A percentile compares a stretch with the other conserved stretches of the same genome.
Evolutionary conservation across 2,113 vertebrate genomes (phyloP).

Genomic region (Mormyrus iriodes): DNA sequence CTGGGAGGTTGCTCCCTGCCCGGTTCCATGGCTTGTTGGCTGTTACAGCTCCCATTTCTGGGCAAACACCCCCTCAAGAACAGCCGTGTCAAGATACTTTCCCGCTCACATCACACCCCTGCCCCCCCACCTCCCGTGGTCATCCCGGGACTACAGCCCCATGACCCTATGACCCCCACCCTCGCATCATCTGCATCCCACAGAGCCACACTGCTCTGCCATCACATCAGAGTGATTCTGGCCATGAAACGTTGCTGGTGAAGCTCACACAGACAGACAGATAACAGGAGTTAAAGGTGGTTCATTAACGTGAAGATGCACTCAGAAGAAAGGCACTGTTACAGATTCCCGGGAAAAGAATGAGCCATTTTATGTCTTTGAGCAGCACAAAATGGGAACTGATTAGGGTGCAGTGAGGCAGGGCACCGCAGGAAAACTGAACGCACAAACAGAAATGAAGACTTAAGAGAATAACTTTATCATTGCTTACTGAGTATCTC

Average conservation of each 20-base stretch:
- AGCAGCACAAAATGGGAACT: not conserved
- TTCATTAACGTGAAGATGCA: not conserved
- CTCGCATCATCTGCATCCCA: not conserved
- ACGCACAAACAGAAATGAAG: not conserved
- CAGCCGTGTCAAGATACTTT: not conserved
- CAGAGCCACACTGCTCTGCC: not conserved
- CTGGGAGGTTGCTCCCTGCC: not conserved
- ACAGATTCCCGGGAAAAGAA: not conserved
- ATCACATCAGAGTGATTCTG: not conserved
- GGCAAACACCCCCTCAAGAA: not conserved
- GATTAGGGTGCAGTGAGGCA: not conserved
- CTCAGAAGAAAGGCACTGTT: not conserved
- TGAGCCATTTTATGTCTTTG: not conserved
- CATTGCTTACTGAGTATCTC: not conserved
- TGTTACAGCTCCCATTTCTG: not conserved
- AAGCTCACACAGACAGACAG: not conserved
- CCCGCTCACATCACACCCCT: not conserved
- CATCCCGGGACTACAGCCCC: not conserved
- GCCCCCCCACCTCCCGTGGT: not conserved
- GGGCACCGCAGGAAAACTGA: not conserved
- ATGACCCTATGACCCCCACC: not conserved
- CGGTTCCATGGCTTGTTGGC: not conserved
- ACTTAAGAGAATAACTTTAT: not conserved
- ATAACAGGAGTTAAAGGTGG: not conserved
- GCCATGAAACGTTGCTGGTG: not conserved